A percentile compares a stretch with the other conserved stretches of the same genome.
phyloP scores from a whole-genome alignment of 2,797 vertebrate species.

The Leptoclinus maculatus region DNA sequence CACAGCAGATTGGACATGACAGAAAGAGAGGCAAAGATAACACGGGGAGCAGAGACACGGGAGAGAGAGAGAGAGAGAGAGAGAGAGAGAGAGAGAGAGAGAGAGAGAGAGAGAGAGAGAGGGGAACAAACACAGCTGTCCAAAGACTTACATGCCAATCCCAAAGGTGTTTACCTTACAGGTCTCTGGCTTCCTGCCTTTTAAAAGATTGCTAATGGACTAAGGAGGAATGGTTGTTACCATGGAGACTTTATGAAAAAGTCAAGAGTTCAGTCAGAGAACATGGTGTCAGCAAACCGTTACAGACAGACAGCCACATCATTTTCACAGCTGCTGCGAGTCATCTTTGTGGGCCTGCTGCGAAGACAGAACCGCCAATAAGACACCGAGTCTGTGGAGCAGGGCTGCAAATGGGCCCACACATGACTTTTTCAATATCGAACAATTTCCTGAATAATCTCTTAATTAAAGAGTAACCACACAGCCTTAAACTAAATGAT shows the following conservation, averaged over 20 bases:
- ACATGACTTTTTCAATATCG: background rate
- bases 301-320: conserved; percentile 11
- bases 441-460: background rate
- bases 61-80: background rate
- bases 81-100: too few relatives aligned
- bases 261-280: conserved; percentile 34
- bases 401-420: background rate
- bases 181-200: conserved; percentile 50
- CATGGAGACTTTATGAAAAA: conserved; percentile 57
- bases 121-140: conserved; percentile 47
- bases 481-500: background rate
- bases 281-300: conserved; percentile 26
- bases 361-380: background rate
- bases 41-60: background rate
- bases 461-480: background rate
- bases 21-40: conserved; percentile 30
- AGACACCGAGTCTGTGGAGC: background rate
- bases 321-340: conserved; percentile 31
- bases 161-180: conserved; percentile 51
- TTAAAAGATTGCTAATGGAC: conserved; percentile 61
- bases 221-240: conserved; percentile 46
- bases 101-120: background rate
- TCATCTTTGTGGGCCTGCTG: background rate
- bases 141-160: conserved; percentile 35
- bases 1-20: conserved; percentile 30